Percentiles rank a stretch among this genome's conserved stretches.
Conservation (phyloP, 1,140 invertebrate species). For the Caligus rogercresseyi region DNA sequence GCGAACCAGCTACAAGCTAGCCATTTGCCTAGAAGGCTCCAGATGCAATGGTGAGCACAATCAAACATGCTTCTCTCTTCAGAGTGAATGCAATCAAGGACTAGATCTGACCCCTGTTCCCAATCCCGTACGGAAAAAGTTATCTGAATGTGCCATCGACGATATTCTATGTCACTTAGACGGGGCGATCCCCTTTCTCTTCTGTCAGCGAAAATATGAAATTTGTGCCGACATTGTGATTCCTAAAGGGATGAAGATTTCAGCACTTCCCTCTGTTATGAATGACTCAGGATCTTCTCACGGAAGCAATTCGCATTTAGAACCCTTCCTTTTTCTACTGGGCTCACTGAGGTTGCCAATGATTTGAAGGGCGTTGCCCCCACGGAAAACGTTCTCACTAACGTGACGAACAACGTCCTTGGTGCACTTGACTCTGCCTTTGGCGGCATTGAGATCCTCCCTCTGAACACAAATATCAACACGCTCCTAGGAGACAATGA, state of each 20-base stretch:
- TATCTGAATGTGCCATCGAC: constrained; percentile 12
- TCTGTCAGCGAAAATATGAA: not conserved
- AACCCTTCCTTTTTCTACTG: not conserved
- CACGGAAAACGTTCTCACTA: not conserved
- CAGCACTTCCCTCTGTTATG: not conserved
- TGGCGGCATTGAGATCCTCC: not conserved
- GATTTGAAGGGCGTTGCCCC: not conserved
- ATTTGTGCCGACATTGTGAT: constrained; percentile 9
- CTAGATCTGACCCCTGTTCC: not conserved
- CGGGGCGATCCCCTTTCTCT: not conserved
- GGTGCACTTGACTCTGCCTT: not conserved
- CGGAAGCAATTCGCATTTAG: not conserved
- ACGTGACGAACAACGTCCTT: constrained; percentile 1
- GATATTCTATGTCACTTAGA: constrained; percentile 11
- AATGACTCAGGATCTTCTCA: not conserved
- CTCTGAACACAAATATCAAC: not conserved
- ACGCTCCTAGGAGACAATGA: not conserved
- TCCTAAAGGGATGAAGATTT: not conserved
- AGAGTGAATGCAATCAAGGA: constrained; percentile 8
- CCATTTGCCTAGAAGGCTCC: constrained; percentile 8
- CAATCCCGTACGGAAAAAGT: not conserved
- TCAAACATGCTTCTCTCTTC: not conserved
- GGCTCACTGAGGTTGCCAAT: not conserved
- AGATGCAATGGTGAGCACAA: constrained; percentile 4
- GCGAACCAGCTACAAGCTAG: not conserved